Conservation (phyloP, 2,888 invertebrate genomes). For the Cylindroiulus punctatus region DNA sequence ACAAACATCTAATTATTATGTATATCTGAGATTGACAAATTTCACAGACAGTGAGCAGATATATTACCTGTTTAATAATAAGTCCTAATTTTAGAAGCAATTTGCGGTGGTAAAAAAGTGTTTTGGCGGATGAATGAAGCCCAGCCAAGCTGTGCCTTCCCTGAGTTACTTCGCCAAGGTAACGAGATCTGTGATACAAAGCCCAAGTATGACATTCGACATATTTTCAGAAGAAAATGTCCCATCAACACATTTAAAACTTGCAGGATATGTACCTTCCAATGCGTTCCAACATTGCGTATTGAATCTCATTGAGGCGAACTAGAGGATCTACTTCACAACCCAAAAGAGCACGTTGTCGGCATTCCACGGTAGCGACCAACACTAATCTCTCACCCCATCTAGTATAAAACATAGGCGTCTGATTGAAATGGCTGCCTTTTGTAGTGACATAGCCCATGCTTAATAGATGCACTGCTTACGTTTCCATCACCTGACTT, state of each 20-base stretch:
- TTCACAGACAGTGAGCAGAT: background rate
- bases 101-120: constrained; percentile 74
- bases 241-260: background rate
- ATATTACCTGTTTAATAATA: constrained; percentile 72
- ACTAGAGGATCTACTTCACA: constrained; percentile 65
- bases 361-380: constrained; percentile 75
- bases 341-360: constrained; percentile 72
- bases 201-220: constrained; percentile 1
- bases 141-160: constrained; percentile 72
- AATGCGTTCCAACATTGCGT: constrained; percentile 78
- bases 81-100: constrained; percentile 71
- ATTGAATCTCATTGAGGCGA: constrained; percentile 72
- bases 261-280: constrained; percentile 69
- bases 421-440: background rate
- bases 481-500: constrained; percentile 69
- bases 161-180: constrained; percentile 76
- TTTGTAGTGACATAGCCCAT: too few species aligned
- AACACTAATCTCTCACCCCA: constrained; percentile 75
- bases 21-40: background rate
- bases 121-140: constrained; percentile 66
- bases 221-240: background rate
- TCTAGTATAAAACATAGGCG: constrained; percentile 64
- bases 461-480: constrained; percentile 59
- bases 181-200: constrained; percentile 68
- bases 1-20: background rate